Evolutionary conservation across 2,888 invertebrate genomes (phyloP).

Genomic region (Achlya flavicornis): DNA sequence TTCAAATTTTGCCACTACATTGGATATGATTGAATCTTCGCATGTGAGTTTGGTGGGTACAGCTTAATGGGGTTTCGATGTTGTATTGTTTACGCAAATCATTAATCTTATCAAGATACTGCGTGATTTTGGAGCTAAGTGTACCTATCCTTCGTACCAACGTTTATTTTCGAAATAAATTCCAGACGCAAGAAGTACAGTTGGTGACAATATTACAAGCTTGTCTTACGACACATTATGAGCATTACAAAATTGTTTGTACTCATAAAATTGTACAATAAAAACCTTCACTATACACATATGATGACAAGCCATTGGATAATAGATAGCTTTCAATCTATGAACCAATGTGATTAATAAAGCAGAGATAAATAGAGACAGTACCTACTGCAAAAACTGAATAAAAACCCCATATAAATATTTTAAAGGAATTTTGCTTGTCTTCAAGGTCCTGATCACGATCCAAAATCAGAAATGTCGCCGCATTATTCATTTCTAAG

Average conservation of each 20-base stretch:
- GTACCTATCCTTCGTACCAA: neutral
- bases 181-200: neutral
- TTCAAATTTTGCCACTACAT: conserved; percentile 45
- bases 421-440: too few species aligned
- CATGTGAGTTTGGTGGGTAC: conserved; percentile 47
- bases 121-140: neutral
- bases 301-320: neutral
- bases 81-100: conserved; percentile 19
- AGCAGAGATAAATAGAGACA: neutral
- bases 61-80: conserved; percentile 13
- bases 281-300: neutral
- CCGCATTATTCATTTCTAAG: neutral
- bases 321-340: neutral
- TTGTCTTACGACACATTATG: too few species aligned
- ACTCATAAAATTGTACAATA: neutral
- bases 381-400: neutral
- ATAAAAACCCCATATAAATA: neutral
- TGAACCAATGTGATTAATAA: neutral
- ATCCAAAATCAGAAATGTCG: neutral
- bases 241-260: neutral
- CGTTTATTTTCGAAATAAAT: neutral
- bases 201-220: too few species aligned
- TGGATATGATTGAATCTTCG: conserved; percentile 52
- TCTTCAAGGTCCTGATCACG: neutral
- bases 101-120: conserved; percentile 17